phyloP scores from a whole-genome alignment of 1,140 invertebrate species.

The Melipona quadrifasciata region DNA sequence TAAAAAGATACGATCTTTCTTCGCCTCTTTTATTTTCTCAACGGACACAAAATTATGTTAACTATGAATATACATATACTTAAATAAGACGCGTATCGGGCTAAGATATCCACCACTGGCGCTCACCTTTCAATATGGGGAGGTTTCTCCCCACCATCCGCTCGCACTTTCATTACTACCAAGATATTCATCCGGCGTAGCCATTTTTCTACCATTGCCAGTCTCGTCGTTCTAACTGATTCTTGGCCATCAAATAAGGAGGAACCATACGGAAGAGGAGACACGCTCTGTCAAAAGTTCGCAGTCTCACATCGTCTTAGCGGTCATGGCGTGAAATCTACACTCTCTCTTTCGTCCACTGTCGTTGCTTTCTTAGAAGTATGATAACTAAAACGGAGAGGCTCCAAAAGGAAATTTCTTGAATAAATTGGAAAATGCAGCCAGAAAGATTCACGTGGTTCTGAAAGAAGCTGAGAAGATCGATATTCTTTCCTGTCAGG shows the following conservation, averaged over 20 bases:
- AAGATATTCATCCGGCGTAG: conserved; percentile 54
- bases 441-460: conserved; percentile 25
- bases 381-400: conserved; percentile 7
- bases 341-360: neutral
- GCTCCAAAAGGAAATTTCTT: neutral
- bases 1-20: neutral
- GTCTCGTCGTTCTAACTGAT: conserved; percentile 68
- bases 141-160: conserved; percentile 56
- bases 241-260: conserved; percentile 62
- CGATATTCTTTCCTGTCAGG: neutral
- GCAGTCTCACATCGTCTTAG: too few species aligned
- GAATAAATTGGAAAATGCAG: conserved; percentile 11
- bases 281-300: neutral
- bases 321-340: neutral
- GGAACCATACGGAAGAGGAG: conserved; percentile 23
- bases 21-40: neutral
- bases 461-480: neutral
- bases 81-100: neutral
- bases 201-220: conserved; percentile 73
- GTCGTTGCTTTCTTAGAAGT: neutral
- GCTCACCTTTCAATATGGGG: conserved; percentile 56
- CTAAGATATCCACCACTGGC: neutral
- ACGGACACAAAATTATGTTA: conserved; percentile 22
- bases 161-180: conserved; percentile 52
- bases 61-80: neutral